These are phyloP conservation scores for Dreissena rostriformis DNA, from an alignment of 1,140 invertebrate species.

Conservation along the genomic window DNA sequence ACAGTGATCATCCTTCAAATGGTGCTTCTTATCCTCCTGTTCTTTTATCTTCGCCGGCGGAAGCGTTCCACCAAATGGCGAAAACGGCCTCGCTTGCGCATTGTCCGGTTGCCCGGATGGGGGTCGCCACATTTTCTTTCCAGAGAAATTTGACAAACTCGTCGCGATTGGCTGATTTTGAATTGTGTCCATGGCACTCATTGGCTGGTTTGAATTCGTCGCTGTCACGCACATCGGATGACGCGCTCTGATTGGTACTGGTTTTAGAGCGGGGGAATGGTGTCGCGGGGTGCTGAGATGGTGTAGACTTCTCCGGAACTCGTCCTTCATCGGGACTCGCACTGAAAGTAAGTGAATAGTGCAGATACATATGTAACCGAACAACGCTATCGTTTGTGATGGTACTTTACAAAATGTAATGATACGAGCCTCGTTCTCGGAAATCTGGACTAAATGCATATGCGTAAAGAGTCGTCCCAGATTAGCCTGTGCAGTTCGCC, in stretches of 20 bases:
- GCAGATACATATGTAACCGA: not conserved
- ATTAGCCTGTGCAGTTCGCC: no score
- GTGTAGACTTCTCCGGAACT: conserved; percentile 39
- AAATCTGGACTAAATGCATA: no score
- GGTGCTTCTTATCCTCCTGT: conserved; percentile 32
- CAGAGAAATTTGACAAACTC: not conserved
- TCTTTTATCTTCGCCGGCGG: conserved; percentile 47
- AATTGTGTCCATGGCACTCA: conserved; percentile 2
- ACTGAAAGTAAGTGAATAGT: not conserved
- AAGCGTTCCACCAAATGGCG: conserved; percentile 50
- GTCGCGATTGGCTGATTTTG: conserved; percentile 20
- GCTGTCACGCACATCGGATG: conserved; percentile 28
- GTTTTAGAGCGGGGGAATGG: conserved; percentile 17
- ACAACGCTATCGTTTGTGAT: conserved; percentile 3
- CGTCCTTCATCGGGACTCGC: conserved; percentile 22
- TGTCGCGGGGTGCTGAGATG: conserved; percentile 35
- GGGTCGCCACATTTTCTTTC: conserved; percentile 56
- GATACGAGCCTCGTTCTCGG: no score
- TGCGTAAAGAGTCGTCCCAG: no score
- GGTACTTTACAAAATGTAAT: not conserved
- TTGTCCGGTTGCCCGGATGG: conserved; percentile 48
- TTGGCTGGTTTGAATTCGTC: conserved; percentile 27
- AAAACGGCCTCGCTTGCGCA: conserved; percentile 44
- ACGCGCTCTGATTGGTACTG: conserved; percentile 48
- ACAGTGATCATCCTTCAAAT: not conserved